phyloP scores from a whole-genome alignment of 2,113 vertebrate genomes.

The Sterna hirundo region DNA sequence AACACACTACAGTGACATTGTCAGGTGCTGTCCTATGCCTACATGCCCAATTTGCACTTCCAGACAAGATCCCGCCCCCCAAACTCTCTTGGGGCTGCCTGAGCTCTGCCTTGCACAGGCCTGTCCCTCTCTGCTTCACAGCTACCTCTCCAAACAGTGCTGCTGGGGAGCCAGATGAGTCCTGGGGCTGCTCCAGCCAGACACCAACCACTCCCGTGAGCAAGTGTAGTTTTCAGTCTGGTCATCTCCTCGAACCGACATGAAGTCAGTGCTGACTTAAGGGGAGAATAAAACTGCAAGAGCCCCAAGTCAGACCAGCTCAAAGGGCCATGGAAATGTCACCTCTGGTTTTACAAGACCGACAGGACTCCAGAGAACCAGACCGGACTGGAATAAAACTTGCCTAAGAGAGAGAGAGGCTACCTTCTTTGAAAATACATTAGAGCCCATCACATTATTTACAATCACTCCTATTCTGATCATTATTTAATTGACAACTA shows the following conservation, averaged over 20 bases:
- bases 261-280: neutral
- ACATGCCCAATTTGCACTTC: neutral
- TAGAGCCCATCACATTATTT: neutral
- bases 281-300: neutral
- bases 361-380: neutral
- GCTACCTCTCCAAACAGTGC: neutral
- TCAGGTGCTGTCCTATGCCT: neutral
- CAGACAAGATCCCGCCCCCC: too few relatives aligned
- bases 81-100: fast-evolving
- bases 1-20: fast-evolving
- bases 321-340: neutral
- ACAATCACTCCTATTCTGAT: neutral
- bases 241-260: neutral
- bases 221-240: neutral
- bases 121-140: neutral
- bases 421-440: neutral
- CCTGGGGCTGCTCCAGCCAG: neutral
- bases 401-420: neutral
- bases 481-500: neutral
- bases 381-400: neutral
- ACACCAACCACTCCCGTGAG: neutral
- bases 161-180: neutral
- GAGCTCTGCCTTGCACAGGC: neutral
- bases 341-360: neutral
- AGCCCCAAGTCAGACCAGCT: neutral